Conservation (phyloP, 2,113 vertebrate species). For the Rhinopomastus cyanomelas region DNA sequence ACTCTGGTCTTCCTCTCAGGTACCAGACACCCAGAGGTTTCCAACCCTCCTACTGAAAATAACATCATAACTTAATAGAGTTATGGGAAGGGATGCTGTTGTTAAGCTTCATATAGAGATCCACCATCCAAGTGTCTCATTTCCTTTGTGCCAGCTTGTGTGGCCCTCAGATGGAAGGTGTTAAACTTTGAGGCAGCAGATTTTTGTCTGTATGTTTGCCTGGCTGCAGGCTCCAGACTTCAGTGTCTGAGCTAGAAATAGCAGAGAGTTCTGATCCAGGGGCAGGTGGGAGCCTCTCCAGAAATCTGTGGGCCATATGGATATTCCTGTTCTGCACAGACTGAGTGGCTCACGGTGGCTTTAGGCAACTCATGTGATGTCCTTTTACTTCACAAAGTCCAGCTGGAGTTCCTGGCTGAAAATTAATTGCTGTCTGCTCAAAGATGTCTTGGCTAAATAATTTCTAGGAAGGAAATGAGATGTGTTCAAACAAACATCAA, state of each 20-base stretch:
- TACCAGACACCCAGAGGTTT: neutral
- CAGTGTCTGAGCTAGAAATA: neutral
- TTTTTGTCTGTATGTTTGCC: neutral
- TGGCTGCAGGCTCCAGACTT: neutral
- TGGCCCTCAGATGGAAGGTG: neutral
- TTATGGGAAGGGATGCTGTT: neutral
- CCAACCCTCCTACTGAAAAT: neutral
- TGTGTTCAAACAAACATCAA: neutral
- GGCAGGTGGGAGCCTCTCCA: neutral
- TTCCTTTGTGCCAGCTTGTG: neutral
- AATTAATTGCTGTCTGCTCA: conserved; percentile 39
- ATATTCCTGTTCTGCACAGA: neutral
- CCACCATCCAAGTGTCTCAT: neutral
- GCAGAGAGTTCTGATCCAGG: neutral
- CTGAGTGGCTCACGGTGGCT: neutral
- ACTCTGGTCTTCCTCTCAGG: neutral
- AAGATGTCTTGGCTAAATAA: conserved; percentile 20
- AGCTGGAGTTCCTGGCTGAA: conserved; percentile 50
- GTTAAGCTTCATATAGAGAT: neutral
- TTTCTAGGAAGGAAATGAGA: conserved; percentile 38
- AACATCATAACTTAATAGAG: neutral
- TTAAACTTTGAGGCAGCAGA: neutral
- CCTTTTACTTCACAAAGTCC: neutral
- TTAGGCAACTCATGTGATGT: neutral
- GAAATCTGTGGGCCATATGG: neutral